Percentiles rank a stretch among this genome's conserved stretches.
Conservation (phyloP, 2,888 invertebrate species). For the Fragum whitleyi region DNA sequence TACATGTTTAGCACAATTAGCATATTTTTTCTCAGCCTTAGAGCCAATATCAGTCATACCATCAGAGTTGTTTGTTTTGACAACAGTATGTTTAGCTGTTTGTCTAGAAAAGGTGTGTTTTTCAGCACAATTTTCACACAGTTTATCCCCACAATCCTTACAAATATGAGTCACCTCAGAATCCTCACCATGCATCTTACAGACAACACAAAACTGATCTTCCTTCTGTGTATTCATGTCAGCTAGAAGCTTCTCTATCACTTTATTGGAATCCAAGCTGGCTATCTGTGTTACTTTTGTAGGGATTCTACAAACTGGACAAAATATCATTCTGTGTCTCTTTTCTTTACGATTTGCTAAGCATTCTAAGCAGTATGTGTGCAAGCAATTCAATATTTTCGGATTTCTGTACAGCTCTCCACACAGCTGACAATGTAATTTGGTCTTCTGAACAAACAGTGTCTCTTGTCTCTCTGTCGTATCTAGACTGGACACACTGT, state of each 20-base stretch:
- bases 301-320: slow-evolving; percentile 38
- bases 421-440: slow-evolving; percentile 62
- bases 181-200: slow-evolving; percentile 43
- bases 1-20: slow-evolving; percentile 17
- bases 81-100: slow-evolving; percentile 64
- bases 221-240: neutral
- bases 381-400: slow-evolving; percentile 59
- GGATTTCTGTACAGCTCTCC: slow-evolving; percentile 43
- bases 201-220: slow-evolving; percentile 45
- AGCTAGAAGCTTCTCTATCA: slow-evolving; percentile 27
- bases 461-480: neutral
- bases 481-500: slow-evolving; percentile 12
- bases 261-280: slow-evolving; percentile 28
- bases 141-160: slow-evolving; percentile 64
- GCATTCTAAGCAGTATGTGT: slow-evolving; percentile 62
- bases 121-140: slow-evolving; percentile 66
- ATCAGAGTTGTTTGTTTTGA: neutral
- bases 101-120: slow-evolving; percentile 67
- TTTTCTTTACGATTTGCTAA: slow-evolving; percentile 31
- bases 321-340: slow-evolving; percentile 28
- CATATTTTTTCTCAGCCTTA: neutral
- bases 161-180: slow-evolving; percentile 42
- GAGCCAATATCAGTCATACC: neutral
- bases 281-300: slow-evolving; percentile 13
- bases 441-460: slow-evolving; percentile 16